Conservation (phyloP, 2,113 vertebrate species). For the Cyphomyrus discorhynchus region DNA sequence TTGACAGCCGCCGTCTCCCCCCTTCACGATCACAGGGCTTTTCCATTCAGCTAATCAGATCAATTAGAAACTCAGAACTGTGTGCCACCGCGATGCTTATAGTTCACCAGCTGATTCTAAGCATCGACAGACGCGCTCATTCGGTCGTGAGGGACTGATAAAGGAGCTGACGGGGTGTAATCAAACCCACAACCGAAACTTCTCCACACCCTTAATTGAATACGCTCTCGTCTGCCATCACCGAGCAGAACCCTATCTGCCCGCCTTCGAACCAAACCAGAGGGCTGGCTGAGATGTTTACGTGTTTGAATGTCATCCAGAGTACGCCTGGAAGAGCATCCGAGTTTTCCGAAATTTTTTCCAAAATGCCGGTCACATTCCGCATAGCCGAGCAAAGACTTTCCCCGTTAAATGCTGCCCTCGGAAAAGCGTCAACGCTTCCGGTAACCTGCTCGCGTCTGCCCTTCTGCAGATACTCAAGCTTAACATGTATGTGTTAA, state of each 20-base stretch:
- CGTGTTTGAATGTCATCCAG: not conserved
- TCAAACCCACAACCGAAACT: not conserved
- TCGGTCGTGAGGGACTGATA: not conserved
- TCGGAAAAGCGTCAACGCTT: not conserved
- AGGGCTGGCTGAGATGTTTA: not conserved
- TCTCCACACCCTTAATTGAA: not conserved
- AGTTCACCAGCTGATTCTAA: not conserved
- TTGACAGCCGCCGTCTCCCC: not conserved
- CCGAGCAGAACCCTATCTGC: not conserved
- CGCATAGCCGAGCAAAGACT: not conserved
- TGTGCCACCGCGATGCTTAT: not conserved
- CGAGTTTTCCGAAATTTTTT: not conserved
- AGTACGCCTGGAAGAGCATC: not conserved
- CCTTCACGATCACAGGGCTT: not conserved
- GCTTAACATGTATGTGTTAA: not conserved
- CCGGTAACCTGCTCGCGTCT: not conserved
- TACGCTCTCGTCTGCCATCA: not conserved
- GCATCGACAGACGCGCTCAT: not conserved
- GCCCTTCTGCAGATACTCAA: not conserved
- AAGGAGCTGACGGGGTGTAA: not conserved
- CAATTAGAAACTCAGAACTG: not conserved
- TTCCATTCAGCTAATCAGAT: conserved; percentile 6
- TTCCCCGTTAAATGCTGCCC: not conserved
- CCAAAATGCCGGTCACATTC: not conserved
- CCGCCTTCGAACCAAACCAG: not conserved